Conservation (phyloP, 2,888 invertebrate species). For the Siphlonurus alternatus region DNA sequence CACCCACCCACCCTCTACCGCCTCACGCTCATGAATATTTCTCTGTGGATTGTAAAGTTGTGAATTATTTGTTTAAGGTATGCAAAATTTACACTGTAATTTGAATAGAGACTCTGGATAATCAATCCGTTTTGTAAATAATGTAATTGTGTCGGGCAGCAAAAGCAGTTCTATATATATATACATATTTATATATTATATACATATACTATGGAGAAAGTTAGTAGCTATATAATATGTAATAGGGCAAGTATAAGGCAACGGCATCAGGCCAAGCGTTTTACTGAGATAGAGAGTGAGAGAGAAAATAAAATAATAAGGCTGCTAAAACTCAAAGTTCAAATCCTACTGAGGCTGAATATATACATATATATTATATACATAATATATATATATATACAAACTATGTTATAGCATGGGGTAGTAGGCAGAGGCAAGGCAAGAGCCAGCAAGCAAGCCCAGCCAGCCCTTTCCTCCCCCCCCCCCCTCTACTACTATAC, state of each 20-base stretch:
- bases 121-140: conserved; percentile 14
- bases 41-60: conserved; percentile 11
- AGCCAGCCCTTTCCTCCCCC: background rate
- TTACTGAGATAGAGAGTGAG: background rate
- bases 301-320: background rate
- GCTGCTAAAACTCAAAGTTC: background rate
- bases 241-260: background rate
- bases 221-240: background rate
- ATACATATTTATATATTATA: background rate
- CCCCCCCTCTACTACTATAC: background rate
- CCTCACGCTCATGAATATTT: conserved; percentile 9
- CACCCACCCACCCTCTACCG: conserved; percentile 1
- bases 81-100: conserved; percentile 14
- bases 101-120: conserved; percentile 12
- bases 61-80: conserved; percentile 13
- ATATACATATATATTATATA: background rate
- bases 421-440: background rate
- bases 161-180: background rate
- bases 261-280: background rate
- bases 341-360: background rate
- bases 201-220: background rate
- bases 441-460: background rate
- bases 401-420: background rate
- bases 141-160: conserved; percentile 7
- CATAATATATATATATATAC: background rate